Base-by-base conservation (phyloP, 2,113 vertebrate genomes). In the Capreolus pygargus region DNA sequence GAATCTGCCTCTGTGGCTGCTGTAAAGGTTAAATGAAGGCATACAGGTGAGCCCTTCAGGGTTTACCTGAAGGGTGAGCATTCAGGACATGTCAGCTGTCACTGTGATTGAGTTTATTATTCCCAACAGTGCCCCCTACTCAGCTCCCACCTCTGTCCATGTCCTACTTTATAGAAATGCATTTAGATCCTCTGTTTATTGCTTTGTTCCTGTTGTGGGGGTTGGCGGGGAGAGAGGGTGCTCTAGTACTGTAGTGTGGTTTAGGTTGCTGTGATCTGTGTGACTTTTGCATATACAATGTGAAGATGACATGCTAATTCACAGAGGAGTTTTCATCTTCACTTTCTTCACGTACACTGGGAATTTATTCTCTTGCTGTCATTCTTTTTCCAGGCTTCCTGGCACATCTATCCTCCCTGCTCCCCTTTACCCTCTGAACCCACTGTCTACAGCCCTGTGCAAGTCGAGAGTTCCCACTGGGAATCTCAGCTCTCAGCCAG, bases 81-180 rank as follows among this genome's bases (percentile, higher is more conserved):
- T 13, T 47, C 52, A 2, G 67, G 3, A 25, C 2, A 2, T 1
- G 28, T 3, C 43, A 23, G 39, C 50, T 21, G 7, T 3, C 0
- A 2, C 17, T 7, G n/a, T 2, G 64, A 21, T 2, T 30, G 39
- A 9, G 16, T 33, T 57, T 19, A 11, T 7, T 3, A 30, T n/a
- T 61, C 55, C 33, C 2, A 12, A 5, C 23, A 43, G 67, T 13
- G 33, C 17, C 21, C 61, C 12, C 16, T 1, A 2, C 70, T 39
- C 33, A n/a, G 25, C 17, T 50, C 87, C 85, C 45, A 0, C 43
- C 17, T 0, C 1, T 1, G 64, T 9, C 27, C 7, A 1, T 0
- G 0, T 9, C 45, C 36, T 74, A 16, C 64, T 64, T 88, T 67
- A 64, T 16, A 30, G 92, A 67, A 55, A 8, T 2, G 58, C 30